Evolutionary conservation across 2,113 vertebrate genomes (phyloP), one percentile per base, ranked within the genome.

Genomic region (Patagioenas fasciata): DNA sequence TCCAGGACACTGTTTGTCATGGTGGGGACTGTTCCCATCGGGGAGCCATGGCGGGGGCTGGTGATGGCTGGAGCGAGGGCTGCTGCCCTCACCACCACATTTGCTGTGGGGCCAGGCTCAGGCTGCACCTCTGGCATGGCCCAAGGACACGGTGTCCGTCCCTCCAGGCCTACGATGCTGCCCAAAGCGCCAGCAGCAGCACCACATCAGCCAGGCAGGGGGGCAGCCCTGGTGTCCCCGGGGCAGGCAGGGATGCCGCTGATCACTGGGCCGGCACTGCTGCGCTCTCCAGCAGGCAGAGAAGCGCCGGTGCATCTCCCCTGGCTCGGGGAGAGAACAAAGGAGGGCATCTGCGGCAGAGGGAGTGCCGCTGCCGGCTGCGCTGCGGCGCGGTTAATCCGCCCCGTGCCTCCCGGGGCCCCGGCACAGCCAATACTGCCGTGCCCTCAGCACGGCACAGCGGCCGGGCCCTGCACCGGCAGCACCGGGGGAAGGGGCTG

Each of bases 321-420:
- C 56, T 42, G 89, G 89, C 89, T 89, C 54, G 3, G 80, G 83
- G 34, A 92, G 95, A 96, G 95, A 95, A 96, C 95, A 96, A 96
- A 96, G 95, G 80, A 95, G 95, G 91, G 95, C 86, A 96, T 86
- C 79, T 78, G 95, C 89, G 6, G 91, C 93, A 73, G 64, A 96
- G 91, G 93, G 91, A 96, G 95, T 60, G 95, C 72, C 88, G 85
- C 93, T 69, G 91, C 82, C 74, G 85, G 91, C 73, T 95, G 93
- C 65, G 60, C 91, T 57, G 85, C 93, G 44, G 93, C 86, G 47
- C 23, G 5, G 91, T 26, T 90, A 94, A 96, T 96, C 93, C 85
- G 2, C 85, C 91, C 89, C 18, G 57, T 18, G 57, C 62, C 11
- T 57, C 50, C 67, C 13, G 10, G 56, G 72, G 58, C 44, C 71